Conservation (phyloP, 1,140 invertebrate genomes). For the Thrips palmi region DNA sequence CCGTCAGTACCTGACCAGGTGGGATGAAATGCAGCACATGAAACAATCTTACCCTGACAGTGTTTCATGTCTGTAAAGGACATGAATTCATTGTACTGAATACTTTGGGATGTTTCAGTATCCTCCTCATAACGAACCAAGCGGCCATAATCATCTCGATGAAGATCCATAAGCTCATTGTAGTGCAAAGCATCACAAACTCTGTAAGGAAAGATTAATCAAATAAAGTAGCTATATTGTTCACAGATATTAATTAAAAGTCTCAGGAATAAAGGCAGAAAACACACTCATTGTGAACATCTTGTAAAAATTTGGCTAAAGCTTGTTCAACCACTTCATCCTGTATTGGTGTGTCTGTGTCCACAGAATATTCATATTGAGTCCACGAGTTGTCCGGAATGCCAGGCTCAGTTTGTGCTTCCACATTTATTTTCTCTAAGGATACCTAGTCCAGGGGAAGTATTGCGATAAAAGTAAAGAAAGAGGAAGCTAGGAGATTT, state of each 20-base stretch:
- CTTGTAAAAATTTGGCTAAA: too few relatives aligned
- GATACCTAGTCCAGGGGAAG: too few relatives aligned
- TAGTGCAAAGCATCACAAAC: constrained; percentile 12
- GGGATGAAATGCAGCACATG: constrained; percentile 46
- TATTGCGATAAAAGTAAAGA: too few relatives aligned
- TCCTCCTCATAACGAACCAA: constrained; percentile 23
- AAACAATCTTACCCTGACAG: constrained; percentile 38
- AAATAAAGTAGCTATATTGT: background rate
- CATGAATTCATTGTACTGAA: constrained; percentile 32
- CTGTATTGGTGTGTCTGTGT: too few relatives aligned
- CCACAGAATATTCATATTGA: constrained; percentile 25
- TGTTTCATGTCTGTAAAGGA: constrained; percentile 38
- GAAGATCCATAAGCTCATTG: constrained; percentile 34
- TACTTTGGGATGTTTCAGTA: constrained; percentile 21
- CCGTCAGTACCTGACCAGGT: constrained; percentile 26
- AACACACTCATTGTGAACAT: too few relatives aligned
- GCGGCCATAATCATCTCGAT: constrained; percentile 38
- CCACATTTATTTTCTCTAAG: constrained; percentile 1
- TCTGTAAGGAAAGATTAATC: constrained; percentile 9
- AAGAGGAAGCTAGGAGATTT: too few relatives aligned
- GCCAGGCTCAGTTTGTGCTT: constrained; percentile 39
- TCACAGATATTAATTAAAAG: background rate
- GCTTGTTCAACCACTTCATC: too few relatives aligned
- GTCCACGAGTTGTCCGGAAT: constrained; percentile 45
- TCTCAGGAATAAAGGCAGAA: too few relatives aligned